Evolutionary conservation across 2,888 invertebrate genomes (phyloP).

Genomic region (Ophion obscuratus): DNA sequence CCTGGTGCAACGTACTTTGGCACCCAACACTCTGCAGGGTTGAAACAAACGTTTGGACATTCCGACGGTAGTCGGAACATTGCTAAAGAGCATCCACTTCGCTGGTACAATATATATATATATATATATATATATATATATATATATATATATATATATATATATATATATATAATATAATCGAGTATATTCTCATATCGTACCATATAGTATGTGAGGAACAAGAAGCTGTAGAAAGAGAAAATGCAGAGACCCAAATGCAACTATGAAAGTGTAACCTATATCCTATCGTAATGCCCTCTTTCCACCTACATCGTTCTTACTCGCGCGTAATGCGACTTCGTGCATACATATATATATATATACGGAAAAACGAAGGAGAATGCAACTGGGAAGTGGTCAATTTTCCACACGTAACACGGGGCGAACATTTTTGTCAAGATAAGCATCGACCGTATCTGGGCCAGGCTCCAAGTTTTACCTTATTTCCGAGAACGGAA

Average conservation of each 20-base stretch:
- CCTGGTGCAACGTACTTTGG: conserved; percentile 11
- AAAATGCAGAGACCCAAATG: conserved; percentile 27
- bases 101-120: conserved; percentile 21
- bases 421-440: conserved; percentile 46
- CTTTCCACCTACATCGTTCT: conserved; percentile 56
- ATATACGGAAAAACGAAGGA: conserved; percentile 15
- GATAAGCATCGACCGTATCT: conserved; percentile 70
- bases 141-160: background rate
- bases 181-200: conserved; percentile 44
- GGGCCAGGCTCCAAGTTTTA: conserved; percentile 66
- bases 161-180: conserved; percentile 29
- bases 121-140: conserved; percentile 18
- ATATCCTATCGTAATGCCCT: conserved; percentile 55
- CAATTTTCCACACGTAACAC: conserved; percentile 59
- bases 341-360: conserved; percentile 24
- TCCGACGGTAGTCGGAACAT: conserved; percentile 16
- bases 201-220: conserved; percentile 20
- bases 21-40: background rate
- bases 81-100: conserved; percentile 14
- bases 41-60: conserved; percentile 42
- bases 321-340: conserved; percentile 44
- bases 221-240: conserved; percentile 26
- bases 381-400: conserved; percentile 50
- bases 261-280: conserved; percentile 49
- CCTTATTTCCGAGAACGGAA: background rate